phyloP scores from a whole-genome alignment of 2,113 vertebrate genomes.

The Caranx ignobilis region DNA sequence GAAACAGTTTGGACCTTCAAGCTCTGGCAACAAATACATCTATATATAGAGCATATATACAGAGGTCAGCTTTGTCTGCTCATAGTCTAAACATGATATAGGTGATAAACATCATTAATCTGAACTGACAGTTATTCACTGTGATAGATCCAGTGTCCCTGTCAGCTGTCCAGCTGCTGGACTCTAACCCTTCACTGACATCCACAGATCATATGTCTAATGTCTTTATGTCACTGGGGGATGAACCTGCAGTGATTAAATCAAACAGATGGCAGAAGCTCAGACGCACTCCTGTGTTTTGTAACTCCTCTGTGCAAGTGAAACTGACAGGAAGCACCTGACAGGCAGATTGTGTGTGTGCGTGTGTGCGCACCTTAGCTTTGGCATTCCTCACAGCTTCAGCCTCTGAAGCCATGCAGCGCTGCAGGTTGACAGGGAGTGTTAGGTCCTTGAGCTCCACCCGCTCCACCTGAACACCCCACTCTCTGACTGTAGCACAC shows the following conservation, averaged over 20 bases:
- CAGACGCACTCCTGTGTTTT: neutral
- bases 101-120: no score
- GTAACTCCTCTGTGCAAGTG: neutral
- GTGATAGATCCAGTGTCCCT: no score
- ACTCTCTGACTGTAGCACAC: slow-evolving; percentile 59
- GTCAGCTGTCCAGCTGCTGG: no score
- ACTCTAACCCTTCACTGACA: no score
- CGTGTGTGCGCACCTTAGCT: slow-evolving; percentile 70
- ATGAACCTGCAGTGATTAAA: neutral
- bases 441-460: slow-evolving; percentile 77
- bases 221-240: neutral
- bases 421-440: slow-evolving; percentile 68
- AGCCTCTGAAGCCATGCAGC: slow-evolving; percentile 78
- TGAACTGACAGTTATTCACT: no score
- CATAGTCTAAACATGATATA: no score
- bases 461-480: slow-evolving; percentile 77
- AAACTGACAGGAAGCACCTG: neutral
- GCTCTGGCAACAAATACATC: no score
- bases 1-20: no score
- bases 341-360: neutral
- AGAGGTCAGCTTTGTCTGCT: no score
- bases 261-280: slow-evolving; percentile 4
- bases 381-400: slow-evolving; percentile 74
- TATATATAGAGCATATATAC: no score
- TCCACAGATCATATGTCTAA: no score